phyloP scores from a whole-genome alignment of 2,888 invertebrate genomes.

The Noctua pronuba region DNA sequence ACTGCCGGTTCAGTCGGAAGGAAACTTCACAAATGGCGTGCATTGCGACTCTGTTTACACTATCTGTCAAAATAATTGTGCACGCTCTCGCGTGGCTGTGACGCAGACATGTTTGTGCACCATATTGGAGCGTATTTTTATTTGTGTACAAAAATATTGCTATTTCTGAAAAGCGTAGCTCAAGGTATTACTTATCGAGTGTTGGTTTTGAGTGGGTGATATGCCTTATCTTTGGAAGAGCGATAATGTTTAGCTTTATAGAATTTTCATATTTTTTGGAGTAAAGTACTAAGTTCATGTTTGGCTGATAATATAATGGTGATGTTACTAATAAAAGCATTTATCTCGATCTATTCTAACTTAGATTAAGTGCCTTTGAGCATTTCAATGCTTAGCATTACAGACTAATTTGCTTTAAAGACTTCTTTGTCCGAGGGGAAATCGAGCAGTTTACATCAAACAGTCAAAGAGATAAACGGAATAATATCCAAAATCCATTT shows the following conservation, averaged over 20 bases:
- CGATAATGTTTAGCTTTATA: not conserved
- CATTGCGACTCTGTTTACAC: slow-evolving; percentile 58
- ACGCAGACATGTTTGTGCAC: slow-evolving; percentile 31
- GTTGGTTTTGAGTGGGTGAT: not conserved
- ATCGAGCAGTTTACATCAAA: slow-evolving; percentile 30
- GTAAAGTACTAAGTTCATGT: too few species aligned
- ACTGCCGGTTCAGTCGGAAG: slow-evolving; percentile 49
- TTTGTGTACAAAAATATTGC: slow-evolving; percentile 21
- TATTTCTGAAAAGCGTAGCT: slow-evolving; percentile 2
- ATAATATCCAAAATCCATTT: slow-evolving; percentile 71
- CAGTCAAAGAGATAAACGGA: slow-evolving; percentile 46
- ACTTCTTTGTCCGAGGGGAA: slow-evolving; percentile 49
- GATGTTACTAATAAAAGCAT: not conserved
- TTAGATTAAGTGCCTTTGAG: not conserved
- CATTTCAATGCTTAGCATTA: slow-evolving; percentile 14
- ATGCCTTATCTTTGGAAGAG: not conserved
- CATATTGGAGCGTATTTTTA: slow-evolving; percentile 18
- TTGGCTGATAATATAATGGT: not conserved
- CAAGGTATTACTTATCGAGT: not conserved
- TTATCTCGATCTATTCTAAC: not conserved
- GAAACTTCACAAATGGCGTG: slow-evolving; percentile 58
- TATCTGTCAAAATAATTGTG: slow-evolving; percentile 65
- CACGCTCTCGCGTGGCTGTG: slow-evolving; percentile 35
- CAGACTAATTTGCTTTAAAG: slow-evolving; percentile 17
- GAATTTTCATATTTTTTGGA: not conserved